Evolutionary conservation across 2,113 vertebrate species (phyloP).

Genomic region (Odontesthes bonariensis): DNA sequence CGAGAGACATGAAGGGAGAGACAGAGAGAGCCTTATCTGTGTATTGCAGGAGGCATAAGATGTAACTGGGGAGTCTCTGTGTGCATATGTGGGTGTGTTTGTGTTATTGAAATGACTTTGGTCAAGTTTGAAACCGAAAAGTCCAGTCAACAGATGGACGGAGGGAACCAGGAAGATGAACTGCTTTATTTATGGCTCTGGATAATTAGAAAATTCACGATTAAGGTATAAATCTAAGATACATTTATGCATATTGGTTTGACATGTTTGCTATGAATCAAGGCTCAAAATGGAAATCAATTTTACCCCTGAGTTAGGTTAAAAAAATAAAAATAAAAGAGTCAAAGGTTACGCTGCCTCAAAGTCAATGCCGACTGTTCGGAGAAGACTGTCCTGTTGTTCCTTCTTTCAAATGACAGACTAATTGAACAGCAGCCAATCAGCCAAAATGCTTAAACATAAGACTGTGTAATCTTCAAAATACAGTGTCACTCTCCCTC

Average conservation of each 20-base stretch:
- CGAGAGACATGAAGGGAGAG: conserved; percentile 60
- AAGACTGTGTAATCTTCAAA: conserved; percentile 16
- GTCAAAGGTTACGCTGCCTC: conserved; percentile 46
- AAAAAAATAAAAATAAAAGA: conserved; percentile 39
- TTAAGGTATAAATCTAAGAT: conserved; percentile 30
- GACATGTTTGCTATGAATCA: conserved; percentile 7
- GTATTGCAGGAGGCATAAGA: conserved; percentile 77
- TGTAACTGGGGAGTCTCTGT: conserved; percentile 72
- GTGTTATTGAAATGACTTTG: conserved; percentile 82
- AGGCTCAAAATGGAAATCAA: conserved; percentile 6
- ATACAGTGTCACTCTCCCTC: neutral
- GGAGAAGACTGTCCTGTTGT: conserved; percentile 53
- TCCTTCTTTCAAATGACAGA: conserved; percentile 48
- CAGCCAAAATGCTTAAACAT: conserved; percentile 44
- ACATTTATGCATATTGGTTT: neutral
- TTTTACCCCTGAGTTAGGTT: conserved; percentile 15
- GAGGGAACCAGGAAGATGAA: conserved; percentile 53
- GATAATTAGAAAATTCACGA: conserved; percentile 39
- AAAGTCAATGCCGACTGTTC: conserved; percentile 52
- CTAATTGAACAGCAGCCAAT: conserved; percentile 59
- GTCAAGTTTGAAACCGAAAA: conserved; percentile 73
- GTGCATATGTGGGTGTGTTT: conserved; percentile 40
- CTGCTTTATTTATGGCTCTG: conserved; percentile 40
- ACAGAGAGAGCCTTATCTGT: conserved; percentile 74
- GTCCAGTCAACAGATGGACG: conserved; percentile 71